Percentiles rank a stretch among this genome's conserved stretches.
phyloP scores from a whole-genome alignment of 2,797 vertebrate species.

The Chaunax sp. region DNA sequence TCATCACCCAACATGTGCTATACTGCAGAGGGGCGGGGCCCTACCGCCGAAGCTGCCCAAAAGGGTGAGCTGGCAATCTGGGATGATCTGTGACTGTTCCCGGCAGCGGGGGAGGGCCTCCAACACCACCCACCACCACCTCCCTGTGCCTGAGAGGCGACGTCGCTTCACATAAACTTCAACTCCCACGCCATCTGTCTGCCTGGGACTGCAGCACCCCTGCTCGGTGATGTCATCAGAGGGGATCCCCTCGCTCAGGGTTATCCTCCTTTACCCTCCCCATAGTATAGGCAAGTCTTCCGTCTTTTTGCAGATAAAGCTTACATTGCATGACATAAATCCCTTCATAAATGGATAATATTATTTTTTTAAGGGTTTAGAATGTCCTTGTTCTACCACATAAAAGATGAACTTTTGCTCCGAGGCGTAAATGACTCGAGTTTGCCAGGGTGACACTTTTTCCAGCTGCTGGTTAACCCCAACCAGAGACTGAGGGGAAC shows the following conservation, averaged over 20 bases:
- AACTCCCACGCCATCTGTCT: conserved; percentile 49
- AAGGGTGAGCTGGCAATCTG: conserved; percentile 70
- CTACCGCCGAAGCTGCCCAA: conserved; percentile 46
- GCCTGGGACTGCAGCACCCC: conserved; percentile 1
- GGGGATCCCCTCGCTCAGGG: conserved; percentile 51
- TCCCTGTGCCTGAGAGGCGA: conserved; percentile 35
- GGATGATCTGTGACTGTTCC: conserved; percentile 58
- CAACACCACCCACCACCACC: conserved; percentile 6
- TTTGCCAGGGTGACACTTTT: conserved; percentile 40
- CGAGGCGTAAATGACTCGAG: conserved; percentile 21
- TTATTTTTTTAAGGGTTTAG: no score
- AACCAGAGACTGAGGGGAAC: conserved; percentile 11
- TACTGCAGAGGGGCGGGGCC: conserved; percentile 52
- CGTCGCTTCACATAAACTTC: conserved; percentile 47
- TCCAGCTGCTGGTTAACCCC: conserved; percentile 56
- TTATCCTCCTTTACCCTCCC: not conserved
- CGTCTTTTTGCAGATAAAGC: not conserved
- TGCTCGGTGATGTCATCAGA: conserved; percentile 51
- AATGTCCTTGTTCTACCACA: conserved; percentile 40
- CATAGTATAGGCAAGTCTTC: not conserved
- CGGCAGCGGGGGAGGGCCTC: conserved; percentile 59
- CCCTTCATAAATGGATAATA: no score
- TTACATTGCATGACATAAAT: conserved; percentile 13
- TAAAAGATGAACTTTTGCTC: conserved; percentile 51
- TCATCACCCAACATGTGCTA: conserved; percentile 64